Evolutionary conservation across 1,140 invertebrate species (phyloP).

Genomic region (Cyclargus thomasi): DNA sequence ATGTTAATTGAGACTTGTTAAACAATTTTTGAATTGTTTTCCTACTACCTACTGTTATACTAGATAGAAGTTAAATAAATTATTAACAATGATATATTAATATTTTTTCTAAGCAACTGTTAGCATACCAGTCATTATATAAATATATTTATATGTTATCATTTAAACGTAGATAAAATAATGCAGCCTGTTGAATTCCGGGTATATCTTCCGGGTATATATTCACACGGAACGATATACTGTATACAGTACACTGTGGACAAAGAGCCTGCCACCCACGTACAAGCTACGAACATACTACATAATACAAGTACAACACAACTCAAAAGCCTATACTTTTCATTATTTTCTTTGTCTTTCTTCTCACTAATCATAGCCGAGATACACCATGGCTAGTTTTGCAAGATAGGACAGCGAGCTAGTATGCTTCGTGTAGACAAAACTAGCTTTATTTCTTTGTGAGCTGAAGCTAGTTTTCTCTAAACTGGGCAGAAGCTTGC

Average conservation of each 20-base stretch:
- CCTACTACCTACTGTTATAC: not conserved
- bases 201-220: slow-evolving; percentile 4
- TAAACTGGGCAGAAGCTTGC: no score
- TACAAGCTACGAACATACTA: not conserved
- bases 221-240: not conserved
- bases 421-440: no score
- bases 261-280: not conserved
- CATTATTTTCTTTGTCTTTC: no score
- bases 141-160: not conserved
- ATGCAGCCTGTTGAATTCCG: slow-evolving; percentile 2
- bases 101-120: not conserved
- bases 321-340: no score
- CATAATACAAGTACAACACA: no score
- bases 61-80: no score
- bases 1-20: not conserved
- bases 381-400: no score
- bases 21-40: not conserved
- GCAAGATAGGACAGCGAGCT: no score
- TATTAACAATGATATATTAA: not conserved
- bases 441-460: no score
- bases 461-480: no score
- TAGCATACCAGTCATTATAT: not conserved
- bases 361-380: no score
- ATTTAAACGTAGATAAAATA: not conserved
- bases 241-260: not conserved